Base-by-base conservation (phyloP, 2,888 invertebrate genomes). In the Achlya flavicornis region DNA sequence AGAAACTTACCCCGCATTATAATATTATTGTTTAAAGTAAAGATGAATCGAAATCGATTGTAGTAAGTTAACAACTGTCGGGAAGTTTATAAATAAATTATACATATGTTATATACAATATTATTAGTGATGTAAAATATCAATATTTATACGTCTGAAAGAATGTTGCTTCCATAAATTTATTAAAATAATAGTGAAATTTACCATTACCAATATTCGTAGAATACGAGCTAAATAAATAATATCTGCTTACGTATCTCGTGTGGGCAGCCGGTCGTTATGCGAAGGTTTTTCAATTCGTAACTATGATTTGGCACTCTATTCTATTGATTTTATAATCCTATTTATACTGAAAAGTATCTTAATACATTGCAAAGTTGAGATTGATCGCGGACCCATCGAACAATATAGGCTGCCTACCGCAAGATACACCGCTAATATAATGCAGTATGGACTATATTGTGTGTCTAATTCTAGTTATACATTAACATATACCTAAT, bases 31-130 rank as follows among this genome's bases (percentile, higher is more conserved):
- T 53, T 16, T 10, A 53, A 53, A 46, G n/a, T 46, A 46, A 19
- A 16, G 10, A 19, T 53, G 10, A 8, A 19, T 53, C n/a, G 1
- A 63, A 63, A 63, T 63, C 72, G 66, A 79, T 79, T 88, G 91
- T 92, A 90, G 81, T 92, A 91, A 92, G 92, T 92, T 91, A 92
- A 91, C 92, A 90, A 86, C 77, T 81, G 79, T 83, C 80, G 71
- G 71, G 66, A 81, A 77, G 76, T 77, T 81, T 88, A 86, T 83
- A 83, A 84, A 87, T 86, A 85, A 80, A 85, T 87, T 92, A 93
- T 91, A 92, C 88, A 91, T 90, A 91, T 91, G 90, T 91, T 92
- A 91, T 89, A 89, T 89, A 91, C 85, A 85, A 89, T 86, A 88
- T 86, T 86, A 86, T 86, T 89, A 88, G 86, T 81, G 77, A 85